Evolutionary conservation across 2,888 invertebrate species (phyloP).

Genomic region (Apantesis nais): DNA sequence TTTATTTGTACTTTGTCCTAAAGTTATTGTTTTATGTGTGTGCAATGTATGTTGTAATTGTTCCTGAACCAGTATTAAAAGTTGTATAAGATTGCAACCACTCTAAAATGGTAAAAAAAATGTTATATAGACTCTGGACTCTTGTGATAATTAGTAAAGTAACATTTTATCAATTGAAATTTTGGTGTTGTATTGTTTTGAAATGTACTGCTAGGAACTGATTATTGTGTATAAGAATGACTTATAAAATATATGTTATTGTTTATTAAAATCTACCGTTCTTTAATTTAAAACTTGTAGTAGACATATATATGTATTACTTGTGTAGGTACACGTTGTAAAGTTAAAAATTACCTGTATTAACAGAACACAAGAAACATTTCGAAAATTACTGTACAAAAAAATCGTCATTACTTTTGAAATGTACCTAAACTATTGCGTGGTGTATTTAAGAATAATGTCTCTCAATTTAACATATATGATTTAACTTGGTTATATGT

Average conservation of each 20-base stretch:
- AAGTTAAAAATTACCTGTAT: background rate
- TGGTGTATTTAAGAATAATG: no score
- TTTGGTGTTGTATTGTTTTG: background rate
- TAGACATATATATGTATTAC: background rate
- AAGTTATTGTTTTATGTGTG: background rate
- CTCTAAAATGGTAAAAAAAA: constrained; percentile 18
- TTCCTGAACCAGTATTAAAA: constrained; percentile 47
- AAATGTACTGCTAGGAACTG: background rate
- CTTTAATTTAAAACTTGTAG: background rate
- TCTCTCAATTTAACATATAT: no score
- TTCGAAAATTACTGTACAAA: background rate
- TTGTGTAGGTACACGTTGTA: background rate
- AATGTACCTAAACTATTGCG: background rate
- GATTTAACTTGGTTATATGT: background rate
- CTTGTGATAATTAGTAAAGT: background rate
- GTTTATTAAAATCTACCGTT: background rate
- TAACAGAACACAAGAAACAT: background rate
- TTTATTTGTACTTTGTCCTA: background rate
- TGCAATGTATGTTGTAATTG: constrained; percentile 6
- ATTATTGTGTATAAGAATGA: background rate
- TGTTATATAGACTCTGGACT: constrained; percentile 24
- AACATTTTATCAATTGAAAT: background rate
- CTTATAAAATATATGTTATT: background rate
- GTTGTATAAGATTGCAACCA: constrained; percentile 34
- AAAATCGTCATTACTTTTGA: background rate